Conservation (phyloP, 1,140 invertebrate species). For the Andricus grossulariae region DNA sequence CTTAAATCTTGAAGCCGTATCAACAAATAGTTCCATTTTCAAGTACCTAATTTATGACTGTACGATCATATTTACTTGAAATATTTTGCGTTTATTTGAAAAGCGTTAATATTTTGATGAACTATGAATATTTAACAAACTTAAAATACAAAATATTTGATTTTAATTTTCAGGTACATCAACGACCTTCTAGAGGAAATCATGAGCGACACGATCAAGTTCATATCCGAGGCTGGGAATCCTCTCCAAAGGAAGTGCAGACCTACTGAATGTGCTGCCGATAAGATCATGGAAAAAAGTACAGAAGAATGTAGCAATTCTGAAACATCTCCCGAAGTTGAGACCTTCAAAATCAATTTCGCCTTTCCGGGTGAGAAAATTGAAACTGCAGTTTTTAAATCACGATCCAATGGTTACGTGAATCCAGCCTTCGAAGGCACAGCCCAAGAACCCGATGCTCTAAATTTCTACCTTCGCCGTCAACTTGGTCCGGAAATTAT, state of each 20-base stretch:
- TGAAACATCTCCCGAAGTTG: neutral
- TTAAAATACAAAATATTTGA: neutral
- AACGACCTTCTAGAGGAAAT: slow-evolving; percentile 65
- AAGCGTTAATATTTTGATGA: too few relatives aligned
- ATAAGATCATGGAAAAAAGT: neutral
- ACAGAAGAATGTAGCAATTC: neutral
- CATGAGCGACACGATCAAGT: slow-evolving; percentile 64
- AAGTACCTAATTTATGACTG: too few relatives aligned
- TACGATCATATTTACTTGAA: too few relatives aligned
- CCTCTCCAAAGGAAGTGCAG: slow-evolving; percentile 27
- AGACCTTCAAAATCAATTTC: slow-evolving; percentile 56
- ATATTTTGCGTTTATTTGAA: too few relatives aligned
- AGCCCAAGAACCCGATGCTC: slow-evolving; percentile 61
- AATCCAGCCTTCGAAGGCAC: slow-evolving; percentile 67
- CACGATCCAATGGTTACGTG: slow-evolving; percentile 57
- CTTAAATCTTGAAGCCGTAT: too few relatives aligned
- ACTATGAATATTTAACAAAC: too few relatives aligned
- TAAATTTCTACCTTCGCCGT: slow-evolving; percentile 61
- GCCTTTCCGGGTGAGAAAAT: slow-evolving; percentile 45
- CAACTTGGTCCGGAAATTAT: slow-evolving; percentile 36
- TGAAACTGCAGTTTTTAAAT: slow-evolving; percentile 18
- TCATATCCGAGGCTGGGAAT: slow-evolving; percentile 51
- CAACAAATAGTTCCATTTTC: too few relatives aligned
- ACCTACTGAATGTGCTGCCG: neutral
- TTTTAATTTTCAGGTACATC: slow-evolving; percentile 45